Evolutionary conservation across 2,797 vertebrate species (phyloP).

Genomic region (Sparus aurata): DNA sequence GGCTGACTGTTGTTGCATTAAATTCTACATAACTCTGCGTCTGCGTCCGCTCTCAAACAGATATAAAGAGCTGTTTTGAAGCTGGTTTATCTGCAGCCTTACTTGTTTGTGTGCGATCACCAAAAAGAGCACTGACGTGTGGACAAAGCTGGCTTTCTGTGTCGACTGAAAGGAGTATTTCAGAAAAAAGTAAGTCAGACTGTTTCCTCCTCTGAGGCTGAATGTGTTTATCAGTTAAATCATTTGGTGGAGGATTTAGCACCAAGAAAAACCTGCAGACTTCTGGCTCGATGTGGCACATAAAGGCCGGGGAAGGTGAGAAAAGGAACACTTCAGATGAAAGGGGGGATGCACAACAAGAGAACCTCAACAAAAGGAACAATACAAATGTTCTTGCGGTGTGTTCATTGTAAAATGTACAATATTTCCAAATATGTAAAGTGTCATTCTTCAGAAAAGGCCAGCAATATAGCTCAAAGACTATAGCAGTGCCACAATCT

Average conservation of each 20-base stretch:
- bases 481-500: no score
- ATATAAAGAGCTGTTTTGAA: constrained; percentile 21
- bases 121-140: constrained; percentile 18
- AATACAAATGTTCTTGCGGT: not conserved
- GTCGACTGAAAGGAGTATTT: constrained; percentile 11
- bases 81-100: constrained; percentile 35
- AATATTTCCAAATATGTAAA: no score
- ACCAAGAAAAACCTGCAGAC: constrained; percentile 24
- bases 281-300: constrained; percentile 49
- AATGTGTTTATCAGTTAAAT: constrained; percentile 34
- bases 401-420: not conserved
- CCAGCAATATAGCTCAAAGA: no score
- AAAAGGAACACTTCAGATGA: not conserved
- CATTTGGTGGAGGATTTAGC: constrained; percentile 48
- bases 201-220: constrained; percentile 34
- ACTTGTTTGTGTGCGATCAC: constrained; percentile 1
- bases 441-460: no score
- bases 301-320: not conserved
- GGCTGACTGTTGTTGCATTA: constrained; percentile 17
- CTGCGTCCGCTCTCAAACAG: not conserved
- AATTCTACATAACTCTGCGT: constrained; percentile 7
- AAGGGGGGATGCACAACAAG: not conserved
- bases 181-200: constrained; percentile 13
- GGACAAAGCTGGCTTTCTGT: constrained; percentile 23
- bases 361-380: not conserved